Percentiles rank a stretch among this genome's conserved stretches.
These are phyloP conservation scores for Malurus elegans DNA, from an alignment of 2,113 vertebrate species.

Conservation along the genomic window DNA sequence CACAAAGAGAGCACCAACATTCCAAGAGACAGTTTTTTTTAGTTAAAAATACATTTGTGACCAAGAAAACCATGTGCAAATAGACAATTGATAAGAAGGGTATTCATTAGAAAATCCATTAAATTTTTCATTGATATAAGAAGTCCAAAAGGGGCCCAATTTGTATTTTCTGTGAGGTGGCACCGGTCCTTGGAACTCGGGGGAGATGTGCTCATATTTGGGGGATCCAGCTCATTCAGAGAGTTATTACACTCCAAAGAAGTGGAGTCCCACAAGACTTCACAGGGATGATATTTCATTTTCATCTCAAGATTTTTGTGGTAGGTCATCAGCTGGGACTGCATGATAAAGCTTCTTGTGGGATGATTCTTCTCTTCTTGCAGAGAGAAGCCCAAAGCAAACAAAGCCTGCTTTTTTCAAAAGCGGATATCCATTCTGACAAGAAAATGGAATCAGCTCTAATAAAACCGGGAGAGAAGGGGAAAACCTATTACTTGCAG, in stretches of 20 bases:
- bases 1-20: not conserved
- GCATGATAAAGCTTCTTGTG: not conserved
- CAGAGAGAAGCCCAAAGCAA: not conserved
- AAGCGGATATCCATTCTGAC: constrained; percentile 31
- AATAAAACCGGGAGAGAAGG: constrained; percentile 22
- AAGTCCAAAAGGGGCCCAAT: not conserved
- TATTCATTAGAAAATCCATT: not conserved
- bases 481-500: constrained; percentile 18
- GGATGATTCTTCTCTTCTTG: not conserved
- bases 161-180: not conserved
- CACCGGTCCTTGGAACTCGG: not conserved
- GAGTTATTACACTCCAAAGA: not conserved
- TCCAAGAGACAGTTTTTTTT: not conserved
- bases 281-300: constrained; percentile 18
- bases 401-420: constrained; percentile 34
- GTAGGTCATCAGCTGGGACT: not conserved
- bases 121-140: not conserved
- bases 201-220: not conserved
- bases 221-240: not conserved
- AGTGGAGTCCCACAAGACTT: not conserved
- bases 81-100: not conserved
- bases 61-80: not conserved
- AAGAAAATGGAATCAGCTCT: constrained; percentile 54
- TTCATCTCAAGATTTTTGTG: not conserved
- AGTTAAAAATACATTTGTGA: not conserved